Evolutionary conservation across 2,888 invertebrate genomes (phyloP), one percentile per base, ranked within the genome.

Genomic region (Hypomecis atomaria): DNA sequence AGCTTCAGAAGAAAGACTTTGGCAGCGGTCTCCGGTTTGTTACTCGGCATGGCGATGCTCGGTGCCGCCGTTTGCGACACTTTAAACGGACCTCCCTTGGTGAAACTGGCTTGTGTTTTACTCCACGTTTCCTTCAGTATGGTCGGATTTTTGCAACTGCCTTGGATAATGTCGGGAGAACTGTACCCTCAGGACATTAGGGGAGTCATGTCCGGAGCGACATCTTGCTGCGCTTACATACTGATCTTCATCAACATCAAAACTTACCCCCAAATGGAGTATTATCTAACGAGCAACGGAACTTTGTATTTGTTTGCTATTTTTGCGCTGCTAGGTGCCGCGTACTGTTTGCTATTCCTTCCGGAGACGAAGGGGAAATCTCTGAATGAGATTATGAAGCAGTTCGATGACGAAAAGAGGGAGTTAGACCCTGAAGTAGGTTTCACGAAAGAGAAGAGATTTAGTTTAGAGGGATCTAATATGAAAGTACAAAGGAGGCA

Each of bases 131-230:
- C 95, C 0, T 95, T 95, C 75, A 95, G 95, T 67, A 96, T 96
- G 96, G 92, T 96, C 0, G 96, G 96, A 0, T 96, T 95, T 82
- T 83, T 96, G 0, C 96, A 96, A 34, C 87, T 96, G 5, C 96
- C 96, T 0, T 96, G 96, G 95, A 94, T 96, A 37, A 94, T 96
- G 94, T 95, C 95, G 0, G 96, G 96, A 0, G 96, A 96, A 76
- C 79, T 96, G 48, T 96, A 96, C 74, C 95, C 96, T 2, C 90
- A 95, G 68, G 93, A 94, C 62, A 95, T 95, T 2, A 88, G 96
- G 71, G 95, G 96, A 0, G 94, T 95, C 0, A 94, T 96, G 93
- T 94, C 95, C 0, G 96, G 96, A 0, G 85, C 95, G 0, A 95
- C 96, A 0, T 94, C 96, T 0, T 95, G 95, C 61, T 93, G 96